These are phyloP conservation scores for Rhabdomys pumilio DNA, from an alignment of 2,797 vertebrate species.

Conservation along the genomic window DNA sequence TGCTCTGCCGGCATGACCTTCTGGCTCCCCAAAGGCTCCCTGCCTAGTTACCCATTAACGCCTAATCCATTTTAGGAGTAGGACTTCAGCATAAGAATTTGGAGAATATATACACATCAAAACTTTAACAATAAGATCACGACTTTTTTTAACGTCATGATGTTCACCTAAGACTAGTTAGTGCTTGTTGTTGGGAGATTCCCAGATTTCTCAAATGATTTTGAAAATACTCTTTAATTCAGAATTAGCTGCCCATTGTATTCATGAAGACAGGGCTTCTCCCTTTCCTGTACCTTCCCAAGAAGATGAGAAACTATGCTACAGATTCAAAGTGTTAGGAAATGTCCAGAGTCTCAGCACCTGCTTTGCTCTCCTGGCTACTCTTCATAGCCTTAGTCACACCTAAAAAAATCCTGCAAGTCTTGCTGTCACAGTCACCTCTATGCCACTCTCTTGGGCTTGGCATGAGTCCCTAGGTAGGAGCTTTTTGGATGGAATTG, in stretches of 20 bases:
- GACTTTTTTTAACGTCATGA: conserved; percentile 40
- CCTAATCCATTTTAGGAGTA: not conserved
- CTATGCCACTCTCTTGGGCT: not conserved
- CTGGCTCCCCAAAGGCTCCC: not conserved
- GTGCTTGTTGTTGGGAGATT: conserved; percentile 54
- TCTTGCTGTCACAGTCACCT: not conserved
- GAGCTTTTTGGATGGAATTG: not conserved
- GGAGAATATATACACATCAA: not conserved
- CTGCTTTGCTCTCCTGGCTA: not conserved
- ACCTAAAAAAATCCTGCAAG: not conserved
- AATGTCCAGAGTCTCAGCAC: not conserved
- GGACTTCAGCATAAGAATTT: not conserved
- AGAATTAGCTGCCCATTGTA: conserved; percentile 1
- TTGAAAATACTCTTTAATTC: conserved; percentile 16
- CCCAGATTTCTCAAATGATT: conserved; percentile 41
- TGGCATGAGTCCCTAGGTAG: not conserved
- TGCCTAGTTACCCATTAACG: not conserved
- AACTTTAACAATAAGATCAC: not conserved
- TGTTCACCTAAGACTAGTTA: conserved; percentile 44
- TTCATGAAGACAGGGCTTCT: not conserved
- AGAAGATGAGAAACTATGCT: not conserved
- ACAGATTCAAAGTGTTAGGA: not conserved
- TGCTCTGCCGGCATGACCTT: not conserved
- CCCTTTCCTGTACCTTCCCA: not conserved
- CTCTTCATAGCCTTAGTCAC: not conserved